phyloP scores from a whole-genome alignment of 1,140 invertebrate species.

The Drosophila simulans region DNA sequence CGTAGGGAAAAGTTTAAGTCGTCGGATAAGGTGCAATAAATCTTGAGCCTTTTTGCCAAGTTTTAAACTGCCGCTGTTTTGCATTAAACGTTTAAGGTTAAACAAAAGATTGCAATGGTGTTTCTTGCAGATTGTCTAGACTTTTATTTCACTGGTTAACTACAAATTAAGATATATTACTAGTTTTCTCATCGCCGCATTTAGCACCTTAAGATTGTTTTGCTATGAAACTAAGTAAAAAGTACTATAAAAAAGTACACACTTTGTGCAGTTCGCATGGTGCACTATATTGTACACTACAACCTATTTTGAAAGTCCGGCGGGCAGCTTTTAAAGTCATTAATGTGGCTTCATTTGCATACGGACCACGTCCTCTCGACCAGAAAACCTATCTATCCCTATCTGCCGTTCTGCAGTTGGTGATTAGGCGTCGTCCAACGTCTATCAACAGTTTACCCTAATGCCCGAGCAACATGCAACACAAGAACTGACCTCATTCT shows the following conservation, averaged over 20 bases:
- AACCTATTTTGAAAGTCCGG: constrained; percentile 10
- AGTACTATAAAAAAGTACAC: neutral
- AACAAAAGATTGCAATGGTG: neutral
- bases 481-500: constrained; percentile 73
- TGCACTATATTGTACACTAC: constrained; percentile 9
- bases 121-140: too few species aligned
- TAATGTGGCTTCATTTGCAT: constrained; percentile 77
- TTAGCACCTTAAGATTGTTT: too few species aligned
- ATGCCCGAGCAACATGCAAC: constrained; percentile 77
- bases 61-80: constrained; percentile 7
- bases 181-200: neutral
- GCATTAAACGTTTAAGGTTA: constrained; percentile 7
- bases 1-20: constrained; percentile 29
- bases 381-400: constrained; percentile 4
- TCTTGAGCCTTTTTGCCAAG: constrained; percentile 1
- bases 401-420: constrained; percentile 45
- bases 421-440: constrained; percentile 70
- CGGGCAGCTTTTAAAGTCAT: constrained; percentile 54
- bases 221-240: too few species aligned
- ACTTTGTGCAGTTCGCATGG: constrained; percentile 9
- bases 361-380: constrained; percentile 17
- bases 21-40: constrained; percentile 25
- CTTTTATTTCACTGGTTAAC: too few species aligned
- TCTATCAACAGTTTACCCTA: constrained; percentile 80
- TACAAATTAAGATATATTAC: too few species aligned